phyloP scores from a whole-genome alignment of 2,113 vertebrate species.

The Ia io region DNA sequence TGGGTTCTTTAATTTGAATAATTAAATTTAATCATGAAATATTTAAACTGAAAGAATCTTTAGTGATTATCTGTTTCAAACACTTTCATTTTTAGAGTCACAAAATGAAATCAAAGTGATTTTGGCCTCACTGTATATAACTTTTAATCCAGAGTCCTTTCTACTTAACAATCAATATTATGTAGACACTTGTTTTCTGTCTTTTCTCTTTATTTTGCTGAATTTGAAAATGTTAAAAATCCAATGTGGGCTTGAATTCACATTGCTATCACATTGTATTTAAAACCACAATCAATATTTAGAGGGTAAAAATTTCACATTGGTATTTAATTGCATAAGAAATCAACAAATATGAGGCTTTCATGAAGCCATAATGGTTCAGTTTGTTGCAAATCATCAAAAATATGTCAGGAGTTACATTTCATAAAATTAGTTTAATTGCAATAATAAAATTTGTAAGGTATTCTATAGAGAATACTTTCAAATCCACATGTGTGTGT shows the following conservation, averaged over 20 bases:
- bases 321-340: not conserved
- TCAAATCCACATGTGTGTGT: not conserved
- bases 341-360: not conserved
- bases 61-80: not conserved
- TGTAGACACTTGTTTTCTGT: not conserved
- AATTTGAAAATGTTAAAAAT: not conserved
- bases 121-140: not conserved
- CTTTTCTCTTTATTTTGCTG: not conserved
- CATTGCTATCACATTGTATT: not conserved
- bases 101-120: slow-evolving; percentile 14
- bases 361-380: not conserved
- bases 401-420: not conserved
- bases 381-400: slow-evolving; percentile 13
- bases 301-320: not conserved
- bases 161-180: not conserved
- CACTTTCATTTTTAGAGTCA: not conserved
- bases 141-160: not conserved
- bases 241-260: not conserved
- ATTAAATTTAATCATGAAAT: not conserved
- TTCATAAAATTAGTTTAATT: not conserved
- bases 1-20: not conserved
- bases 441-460: not conserved
- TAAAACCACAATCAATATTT: not conserved
- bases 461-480: not conserved
- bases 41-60: slow-evolving; percentile 8